Conservation (phyloP, 2,888 invertebrate genomes). For the Patella caerulea region DNA sequence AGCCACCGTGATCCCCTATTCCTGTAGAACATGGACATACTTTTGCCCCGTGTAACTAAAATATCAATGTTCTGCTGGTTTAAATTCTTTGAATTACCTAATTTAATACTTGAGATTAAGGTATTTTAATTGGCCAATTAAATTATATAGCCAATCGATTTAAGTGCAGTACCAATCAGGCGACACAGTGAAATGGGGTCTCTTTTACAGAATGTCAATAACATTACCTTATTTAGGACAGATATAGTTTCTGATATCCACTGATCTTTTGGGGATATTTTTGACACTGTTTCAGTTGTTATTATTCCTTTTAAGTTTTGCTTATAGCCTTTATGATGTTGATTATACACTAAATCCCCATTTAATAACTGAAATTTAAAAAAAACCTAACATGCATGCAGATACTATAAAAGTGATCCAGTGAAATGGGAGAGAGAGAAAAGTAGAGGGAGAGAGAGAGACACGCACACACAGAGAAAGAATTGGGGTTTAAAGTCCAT, state of each 20-base stretch:
- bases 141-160: not conserved
- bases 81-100: not conserved
- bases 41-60: no score
- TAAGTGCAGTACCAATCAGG: not conserved
- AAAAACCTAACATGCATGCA: not conserved
- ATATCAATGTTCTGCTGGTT: not conserved
- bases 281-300: not conserved
- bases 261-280: not conserved
- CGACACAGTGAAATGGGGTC: not conserved
- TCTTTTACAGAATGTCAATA: not conserved
- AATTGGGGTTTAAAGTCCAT: no score
- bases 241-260: not conserved
- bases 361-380: not conserved
- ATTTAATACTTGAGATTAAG: not conserved
- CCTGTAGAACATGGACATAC: not conserved
- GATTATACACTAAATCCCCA: not conserved
- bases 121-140: not conserved
- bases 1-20: not conserved
- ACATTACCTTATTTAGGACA: not conserved
- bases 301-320: not conserved
- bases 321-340: constrained; percentile 3
- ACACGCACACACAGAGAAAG: no score
- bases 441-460: no score
- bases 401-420: no score
- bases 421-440: no score